Evolutionary conservation across 2,113 vertebrate species (phyloP), one percentile per base, ranked within the genome.

Genomic region (Ammospiza caudacuta): DNA sequence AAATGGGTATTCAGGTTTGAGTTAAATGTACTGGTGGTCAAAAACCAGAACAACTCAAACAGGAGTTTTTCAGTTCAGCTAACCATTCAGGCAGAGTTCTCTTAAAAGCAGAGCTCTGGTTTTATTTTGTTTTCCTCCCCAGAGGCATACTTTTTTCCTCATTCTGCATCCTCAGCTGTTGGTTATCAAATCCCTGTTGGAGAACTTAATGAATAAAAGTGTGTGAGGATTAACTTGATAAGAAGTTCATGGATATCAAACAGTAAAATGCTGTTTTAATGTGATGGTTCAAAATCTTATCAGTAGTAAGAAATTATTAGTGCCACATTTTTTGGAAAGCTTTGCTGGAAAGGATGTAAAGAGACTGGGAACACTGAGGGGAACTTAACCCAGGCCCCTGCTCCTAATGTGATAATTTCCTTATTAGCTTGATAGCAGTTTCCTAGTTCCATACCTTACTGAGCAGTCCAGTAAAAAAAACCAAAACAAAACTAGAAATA

Each of bases 371-470:
- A 92, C 44, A 41, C 72, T 77, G 69, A 82, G 89, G 85, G 61
- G 88, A 95, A 92, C 81, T 93, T 96, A 96, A 95, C 80, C 51
- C 66, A 59, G 69, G n/a, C n/a, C 76, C 11, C 83, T 89, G 93
- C n/a, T 85, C 85, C 73, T 92, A 96, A 83, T 96, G 92, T 44
- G 86, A 92, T 96, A 96, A 95, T 97, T 97, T 97, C 90, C 89
- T 96, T 92, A 96, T 94, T 54, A 94, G 90, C 43, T 82, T 84
- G 81, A 96, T 94, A 97, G 54, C n/a, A 59, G n/a, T 94, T 97
- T 97, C 94, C 92, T 91, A 89, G 51, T 87, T 92, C 87, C 62
- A 66, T 97, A 80, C 81, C 39, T 95, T 95, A 83, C 35, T 31
- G 51, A 94, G 63, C 33, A 47, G 69, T 78, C 51, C 54, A 87